Conservation (phyloP, 2,888 invertebrate species). For the Tipula lateralis region DNA sequence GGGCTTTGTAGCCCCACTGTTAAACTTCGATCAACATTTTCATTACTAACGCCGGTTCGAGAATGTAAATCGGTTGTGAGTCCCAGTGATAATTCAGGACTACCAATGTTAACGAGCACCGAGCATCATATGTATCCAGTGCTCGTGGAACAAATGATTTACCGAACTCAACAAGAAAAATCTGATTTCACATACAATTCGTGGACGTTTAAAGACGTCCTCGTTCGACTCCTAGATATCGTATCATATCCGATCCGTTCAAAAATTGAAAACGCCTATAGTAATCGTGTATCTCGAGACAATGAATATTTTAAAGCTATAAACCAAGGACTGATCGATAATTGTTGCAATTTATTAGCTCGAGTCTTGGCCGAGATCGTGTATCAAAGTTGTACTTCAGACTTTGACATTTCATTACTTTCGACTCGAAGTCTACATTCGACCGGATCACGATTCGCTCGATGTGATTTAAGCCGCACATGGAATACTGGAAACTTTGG, state of each 20-base stretch:
- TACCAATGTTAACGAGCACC: slow-evolving; percentile 61
- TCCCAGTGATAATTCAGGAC: slow-evolving; percentile 64
- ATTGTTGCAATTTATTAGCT: slow-evolving; percentile 72
- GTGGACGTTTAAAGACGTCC: slow-evolving; percentile 67
- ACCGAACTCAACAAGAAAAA: slow-evolving; percentile 55
- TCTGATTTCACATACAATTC: slow-evolving; percentile 46
- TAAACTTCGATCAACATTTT: slow-evolving; percentile 68
- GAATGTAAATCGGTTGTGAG: slow-evolving; percentile 53
- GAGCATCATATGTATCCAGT: slow-evolving; percentile 71
- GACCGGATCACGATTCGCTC: slow-evolving; percentile 85
- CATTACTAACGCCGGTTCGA: slow-evolving; percentile 55
- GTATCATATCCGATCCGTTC: slow-evolving; percentile 71
- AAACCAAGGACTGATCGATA: slow-evolving; percentile 56
- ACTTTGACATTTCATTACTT: slow-evolving; percentile 50
- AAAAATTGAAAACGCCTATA: slow-evolving; percentile 47
- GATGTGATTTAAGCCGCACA: slow-evolving; percentile 80
- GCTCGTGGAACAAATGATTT: slow-evolving; percentile 72
- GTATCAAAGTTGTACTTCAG: slow-evolving; percentile 70
- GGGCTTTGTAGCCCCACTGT: slow-evolving; percentile 77
- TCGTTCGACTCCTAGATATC: slow-evolving; percentile 75
- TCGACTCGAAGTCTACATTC: slow-evolving; percentile 71
- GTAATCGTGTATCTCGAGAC: slow-evolving; percentile 47
- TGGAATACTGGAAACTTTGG: slow-evolving; percentile 98
- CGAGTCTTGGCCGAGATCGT: slow-evolving; percentile 84
- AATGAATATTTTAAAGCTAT: slow-evolving; percentile 42